These are phyloP conservation scores for Malthinus flaveolus DNA, from an alignment of 2,888 invertebrate species.

Conservation along the genomic window DNA sequence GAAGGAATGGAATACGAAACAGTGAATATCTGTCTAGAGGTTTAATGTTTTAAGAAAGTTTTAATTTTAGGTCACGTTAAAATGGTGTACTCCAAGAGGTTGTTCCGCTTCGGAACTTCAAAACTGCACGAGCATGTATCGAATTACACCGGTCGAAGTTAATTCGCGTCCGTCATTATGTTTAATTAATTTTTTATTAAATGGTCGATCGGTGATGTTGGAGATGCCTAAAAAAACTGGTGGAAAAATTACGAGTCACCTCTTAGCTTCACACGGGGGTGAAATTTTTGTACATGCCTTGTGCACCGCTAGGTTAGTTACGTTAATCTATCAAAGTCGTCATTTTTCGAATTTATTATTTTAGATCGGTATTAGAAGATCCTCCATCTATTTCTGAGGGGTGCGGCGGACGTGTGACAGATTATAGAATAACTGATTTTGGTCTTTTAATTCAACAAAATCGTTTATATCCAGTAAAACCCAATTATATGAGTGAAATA, in stretches of 20 bases:
- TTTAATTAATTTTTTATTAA: slow-evolving; percentile 94
- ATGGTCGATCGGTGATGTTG: slow-evolving; percentile 88
- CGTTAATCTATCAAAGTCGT: background rate
- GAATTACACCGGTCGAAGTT: slow-evolving; percentile 95
- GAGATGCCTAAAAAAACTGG: slow-evolving; percentile 87
- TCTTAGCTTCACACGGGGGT: slow-evolving; percentile 91
- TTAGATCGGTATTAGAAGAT: slow-evolving; percentile 84
- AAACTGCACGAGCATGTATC: slow-evolving; percentile 82
- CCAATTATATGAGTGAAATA: slow-evolving; percentile 48
- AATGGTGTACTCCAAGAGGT: slow-evolving; percentile 97
- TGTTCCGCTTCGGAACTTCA: slow-evolving; percentile 78
- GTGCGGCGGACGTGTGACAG: slow-evolving; percentile 89
- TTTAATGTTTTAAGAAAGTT: background rate
- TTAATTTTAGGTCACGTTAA: slow-evolving; percentile 72
- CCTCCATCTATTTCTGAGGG: slow-evolving; percentile 95
- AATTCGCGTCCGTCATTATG: slow-evolving; percentile 97
- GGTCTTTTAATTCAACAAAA: slow-evolving; percentile 86
- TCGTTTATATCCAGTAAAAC: slow-evolving; percentile 72
- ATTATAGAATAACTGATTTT: slow-evolving; percentile 86
- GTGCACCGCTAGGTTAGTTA: slow-evolving; percentile 65
- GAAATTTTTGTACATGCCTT: slow-evolving; percentile 95
- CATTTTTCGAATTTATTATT: too few relatives aligned
- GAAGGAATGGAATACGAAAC: slow-evolving; percentile 80
- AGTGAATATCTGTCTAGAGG: slow-evolving; percentile 44
- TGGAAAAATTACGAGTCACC: slow-evolving; percentile 88